Evolutionary conservation across 2,113 vertebrate genomes (phyloP), one percentile per base, ranked within the genome.

Genomic region (Oreochromis niloticus): DNA sequence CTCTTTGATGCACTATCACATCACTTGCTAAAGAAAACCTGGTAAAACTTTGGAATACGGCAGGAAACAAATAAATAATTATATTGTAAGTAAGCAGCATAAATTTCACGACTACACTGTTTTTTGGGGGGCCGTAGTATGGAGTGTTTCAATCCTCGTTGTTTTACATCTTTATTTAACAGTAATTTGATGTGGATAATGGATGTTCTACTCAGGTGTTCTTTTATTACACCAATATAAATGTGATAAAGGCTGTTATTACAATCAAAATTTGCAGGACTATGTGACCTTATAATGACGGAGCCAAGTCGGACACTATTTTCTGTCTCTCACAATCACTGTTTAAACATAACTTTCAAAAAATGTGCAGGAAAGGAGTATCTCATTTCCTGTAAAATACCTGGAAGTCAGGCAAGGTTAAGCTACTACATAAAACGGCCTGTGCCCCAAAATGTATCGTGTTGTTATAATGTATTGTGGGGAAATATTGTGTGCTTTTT

Each of bases 131-230:
- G 7, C 7, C 2, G 3, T 32, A 61, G 4, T n/a, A 66, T 66
- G 61, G 17, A 12, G 61, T 0, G 6, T 6, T 19, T 9, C n/a
- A 66, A 39, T 66, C 17, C 32, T 66, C 4, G 2, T 36, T 66
- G 27, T 66, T 66, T 66, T 66, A 66, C 1, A 39, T 39, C 61
- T 66, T 66, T 66, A 66, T 66, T 66, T 66, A 66, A 66, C 4
- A 66, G 32, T 66, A n/a, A 66, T 66, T 66, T 66, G 32, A 39
- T 66, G 3, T 63, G 1, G 3, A 63, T 1, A 0, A 63, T 0
- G 17, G 61, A 36, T 66, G 61, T 12, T 36, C 6, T n/a, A 66
- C 32, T 66, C 61, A 36, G 9, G 17, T 36, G 30, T n/a, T 32
- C 17, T 36, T 1, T 66, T 66, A n/a, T 66, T 66, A 19, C 17